Base-by-base conservation (phyloP, 2,797 vertebrate genomes). In the Ctenopoma multispine region DNA sequence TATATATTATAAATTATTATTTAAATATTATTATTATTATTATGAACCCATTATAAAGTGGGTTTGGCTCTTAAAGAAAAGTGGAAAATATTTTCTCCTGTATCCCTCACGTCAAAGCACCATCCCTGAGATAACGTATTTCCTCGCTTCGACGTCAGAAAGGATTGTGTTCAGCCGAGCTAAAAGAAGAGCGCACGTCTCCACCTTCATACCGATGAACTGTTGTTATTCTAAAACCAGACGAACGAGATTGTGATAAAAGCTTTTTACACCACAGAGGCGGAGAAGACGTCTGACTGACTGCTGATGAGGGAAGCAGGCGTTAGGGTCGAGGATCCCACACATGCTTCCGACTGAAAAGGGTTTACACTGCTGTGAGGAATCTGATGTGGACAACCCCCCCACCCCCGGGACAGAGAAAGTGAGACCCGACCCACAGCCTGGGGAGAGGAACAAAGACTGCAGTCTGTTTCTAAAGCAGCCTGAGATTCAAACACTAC, bases 351-450 rank as follows among this genome's bases (percentile, higher is more conserved):
- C 0, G 13, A 4, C 34, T 13, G 44, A 75, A 76, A 31, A 79
- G 53, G 51, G 21, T 84, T 88, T 64, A 57, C 88, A 75, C 71
- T 69, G 85, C 79, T 56, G 75, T 84, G 88, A 90, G 90, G 89
- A 92, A 94, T 92, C 85, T 77, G 56, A 73, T 66, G 82, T 90
- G 82, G 90, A 92, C 75, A 84, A 81, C 56, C 63, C 29, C 29
- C 29, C 29, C 27, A 29, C 27, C 77, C 59, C 57, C 13, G 43
- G 48, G 61, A 47, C 54, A 58, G 72, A 57, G 31, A 53, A 68
- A 12, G 69, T 1, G 61, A 64, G 71, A 58, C 46, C 21, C 27
- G 13, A 67, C 63, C 79, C 50, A 75, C 49, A 11, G 74, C 47
- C 67, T 48, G 49, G 11, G 55, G 47, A n/a, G 12, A 66, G 17